A percentile compares a stretch with the other conserved stretches of the same genome.
phyloP scores from a whole-genome alignment of 2,888 invertebrate species.

The Melieria picta region DNA sequence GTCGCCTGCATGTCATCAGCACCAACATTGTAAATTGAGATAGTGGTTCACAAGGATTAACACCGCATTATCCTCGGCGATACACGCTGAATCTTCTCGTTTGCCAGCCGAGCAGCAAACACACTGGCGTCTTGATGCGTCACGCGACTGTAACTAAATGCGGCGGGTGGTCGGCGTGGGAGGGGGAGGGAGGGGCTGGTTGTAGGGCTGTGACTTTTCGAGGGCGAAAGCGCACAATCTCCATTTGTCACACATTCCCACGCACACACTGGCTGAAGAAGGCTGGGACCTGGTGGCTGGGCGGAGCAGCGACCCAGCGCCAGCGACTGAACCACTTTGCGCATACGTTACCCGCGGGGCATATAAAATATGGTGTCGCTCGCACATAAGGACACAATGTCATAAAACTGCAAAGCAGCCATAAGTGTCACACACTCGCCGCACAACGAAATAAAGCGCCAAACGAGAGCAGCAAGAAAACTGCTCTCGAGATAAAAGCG shows the following conservation, averaged over 20 bases:
- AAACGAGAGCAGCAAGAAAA: background rate
- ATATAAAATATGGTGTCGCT: background rate
- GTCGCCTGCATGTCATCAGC: too few relatives aligned
- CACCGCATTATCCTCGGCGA: too few relatives aligned
- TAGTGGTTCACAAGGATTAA: too few relatives aligned
- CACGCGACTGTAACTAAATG: too few relatives aligned
- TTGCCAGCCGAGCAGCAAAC: too few relatives aligned
- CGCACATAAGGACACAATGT: background rate
- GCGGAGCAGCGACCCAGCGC: too few relatives aligned
- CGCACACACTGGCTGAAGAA: too few relatives aligned
- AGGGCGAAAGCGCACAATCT: background rate
- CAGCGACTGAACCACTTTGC: background rate
- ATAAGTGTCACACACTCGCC: background rate
- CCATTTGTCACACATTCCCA: background rate
- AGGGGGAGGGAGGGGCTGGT: background rate
- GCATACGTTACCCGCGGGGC: background rate
- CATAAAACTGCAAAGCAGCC: constrained; percentile 15
- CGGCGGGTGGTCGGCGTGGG: too few relatives aligned
- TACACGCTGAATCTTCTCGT: too few relatives aligned
- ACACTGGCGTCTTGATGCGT: too few relatives aligned
- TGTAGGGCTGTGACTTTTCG: background rate
- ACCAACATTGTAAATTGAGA: too few relatives aligned
- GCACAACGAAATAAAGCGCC: background rate
- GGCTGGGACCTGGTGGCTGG: too few relatives aligned
- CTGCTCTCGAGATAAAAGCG: background rate